Base-by-base conservation (phyloP, 1,140 invertebrate genomes). In the Bicyclus anynana region DNA sequence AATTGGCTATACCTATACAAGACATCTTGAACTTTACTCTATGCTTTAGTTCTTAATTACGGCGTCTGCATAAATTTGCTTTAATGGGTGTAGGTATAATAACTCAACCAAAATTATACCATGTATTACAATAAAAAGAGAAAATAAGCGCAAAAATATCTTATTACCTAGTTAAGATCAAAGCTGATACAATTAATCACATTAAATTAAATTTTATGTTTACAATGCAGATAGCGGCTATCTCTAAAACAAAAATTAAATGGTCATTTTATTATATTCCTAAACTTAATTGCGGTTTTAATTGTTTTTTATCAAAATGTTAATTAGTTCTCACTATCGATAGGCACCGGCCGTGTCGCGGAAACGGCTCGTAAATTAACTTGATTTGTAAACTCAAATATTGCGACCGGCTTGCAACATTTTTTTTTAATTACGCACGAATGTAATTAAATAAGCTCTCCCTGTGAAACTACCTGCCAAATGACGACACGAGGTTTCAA, bases 311-410 rank as follows among this genome's bases (percentile, higher is more conserved):
- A 49, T 26, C 26, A 50, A 40, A 60, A 60, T 54, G 58, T 60
- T 60, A 60, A 60, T 53, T 49, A 50, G 52, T 59, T 59, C 57
- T 59, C 57, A 54, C 58, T 60, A 51, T 60, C 27, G 51, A 51
- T 59, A 60, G n/a, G 44, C 47, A 60, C 21, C 50, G 46, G 49
- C 27, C 35, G 38, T 50, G 49, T 60, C 47, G 58, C 58, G 58
- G 58, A 54, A 60, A 60, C 50, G 37, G 37, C 12, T 53, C 17
- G 53, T 60, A 59, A 59, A 59, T 59, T 53, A 54, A 21, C 27
- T 54, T 54, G 53, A 37, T 54, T 54, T 54, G 51, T 53, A 44
- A 53, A 53, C 38, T 42, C 44, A 53, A 53, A 53, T 53, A 53
- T 53, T 53, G 38, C 51, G 51, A 53, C 51, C 38, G 38, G 38